Conservation (phyloP, 2,888 invertebrate genomes). For the Odontocolon sp. region DNA sequence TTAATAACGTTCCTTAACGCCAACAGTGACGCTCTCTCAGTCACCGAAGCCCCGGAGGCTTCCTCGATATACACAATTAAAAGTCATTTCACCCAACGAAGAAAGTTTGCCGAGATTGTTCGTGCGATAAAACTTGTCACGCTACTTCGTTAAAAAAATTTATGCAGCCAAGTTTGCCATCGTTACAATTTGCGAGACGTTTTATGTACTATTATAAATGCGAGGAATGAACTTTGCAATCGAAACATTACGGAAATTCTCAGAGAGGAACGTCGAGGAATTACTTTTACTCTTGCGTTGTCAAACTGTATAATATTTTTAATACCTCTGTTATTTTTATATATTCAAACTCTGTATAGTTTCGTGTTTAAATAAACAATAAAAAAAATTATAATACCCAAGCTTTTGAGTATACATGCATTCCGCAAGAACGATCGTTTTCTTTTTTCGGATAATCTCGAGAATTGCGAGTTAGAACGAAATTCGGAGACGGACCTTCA, state of each 20-base stretch:
- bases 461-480: not conserved
- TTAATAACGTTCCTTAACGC: no score
- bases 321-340: not conserved
- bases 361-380: constrained; percentile 13
- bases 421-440: not conserved
- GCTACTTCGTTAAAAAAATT: not conserved
- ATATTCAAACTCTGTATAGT: not conserved
- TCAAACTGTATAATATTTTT: not conserved
- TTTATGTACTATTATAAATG: not conserved
- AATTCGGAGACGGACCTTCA: not conserved
- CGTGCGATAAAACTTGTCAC: constrained; percentile 2
- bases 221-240: not conserved
- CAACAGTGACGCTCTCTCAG: not conserved
- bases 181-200: no score
- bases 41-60: not conserved
- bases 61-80: constrained; percentile 14
- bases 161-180: not conserved
- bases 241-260: not conserved
- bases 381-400: not conserved
- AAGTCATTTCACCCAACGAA: constrained; percentile 10
- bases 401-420: not conserved
- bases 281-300: not conserved
- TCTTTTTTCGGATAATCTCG: not conserved
- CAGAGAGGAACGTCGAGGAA: not conserved
- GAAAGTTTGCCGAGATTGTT: constrained; percentile 10